phyloP scores from a whole-genome alignment of 2,113 vertebrate genomes.

The Hipposideros armiger region DNA sequence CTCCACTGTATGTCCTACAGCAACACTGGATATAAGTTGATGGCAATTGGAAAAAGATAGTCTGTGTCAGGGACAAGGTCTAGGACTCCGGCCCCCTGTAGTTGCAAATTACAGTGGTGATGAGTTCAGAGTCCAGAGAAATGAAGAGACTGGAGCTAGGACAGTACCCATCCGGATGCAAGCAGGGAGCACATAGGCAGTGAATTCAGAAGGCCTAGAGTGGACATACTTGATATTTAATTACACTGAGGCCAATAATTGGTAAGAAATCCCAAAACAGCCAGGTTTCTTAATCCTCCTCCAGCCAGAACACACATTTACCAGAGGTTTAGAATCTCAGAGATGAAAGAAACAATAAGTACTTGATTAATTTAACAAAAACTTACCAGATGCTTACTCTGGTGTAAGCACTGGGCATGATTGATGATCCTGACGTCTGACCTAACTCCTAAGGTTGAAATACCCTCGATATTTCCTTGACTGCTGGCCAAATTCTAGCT shows the following conservation, averaged over 20 bases:
- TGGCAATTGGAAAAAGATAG: background rate
- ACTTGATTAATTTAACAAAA: conserved; percentile 31
- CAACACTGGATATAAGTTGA: background rate
- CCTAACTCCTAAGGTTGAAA: background rate
- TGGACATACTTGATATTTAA: background rate
- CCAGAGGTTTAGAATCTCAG: conserved; percentile 22
- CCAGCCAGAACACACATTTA: background rate
- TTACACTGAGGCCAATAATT: background rate
- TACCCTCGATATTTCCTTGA: background rate
- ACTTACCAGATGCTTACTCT: background rate
- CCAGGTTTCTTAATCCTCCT: conserved; percentile 12
- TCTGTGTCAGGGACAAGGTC: background rate
- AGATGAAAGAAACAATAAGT: conserved; percentile 28
- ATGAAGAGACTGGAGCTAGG: background rate
- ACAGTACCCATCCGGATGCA: background rate
- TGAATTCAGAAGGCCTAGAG: background rate
- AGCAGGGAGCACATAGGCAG: background rate
- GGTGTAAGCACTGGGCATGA: background rate
- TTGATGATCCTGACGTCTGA: background rate
- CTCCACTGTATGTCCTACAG: background rate
- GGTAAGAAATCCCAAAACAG: background rate
- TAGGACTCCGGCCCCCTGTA: background rate
- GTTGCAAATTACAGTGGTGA: background rate
- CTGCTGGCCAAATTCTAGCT: background rate
- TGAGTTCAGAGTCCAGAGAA: conserved; percentile 18